These are phyloP conservation scores for Podocnemis expansa DNA, from an alignment of 2,113 vertebrate genomes.

Conservation along the genomic window DNA sequence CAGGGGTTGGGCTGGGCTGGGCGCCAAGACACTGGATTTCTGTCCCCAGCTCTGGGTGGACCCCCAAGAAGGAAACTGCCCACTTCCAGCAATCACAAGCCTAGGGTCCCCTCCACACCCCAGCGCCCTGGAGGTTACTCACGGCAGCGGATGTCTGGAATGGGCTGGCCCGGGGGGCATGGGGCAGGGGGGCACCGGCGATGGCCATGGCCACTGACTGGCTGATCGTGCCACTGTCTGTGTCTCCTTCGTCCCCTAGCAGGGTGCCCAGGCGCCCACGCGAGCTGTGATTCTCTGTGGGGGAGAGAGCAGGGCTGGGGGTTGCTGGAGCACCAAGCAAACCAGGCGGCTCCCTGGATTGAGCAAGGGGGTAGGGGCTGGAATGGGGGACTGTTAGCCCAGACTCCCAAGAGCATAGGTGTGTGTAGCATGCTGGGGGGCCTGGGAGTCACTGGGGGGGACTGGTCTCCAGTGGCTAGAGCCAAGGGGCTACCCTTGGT, in stretches of 20 bases:
- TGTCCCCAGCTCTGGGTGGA: not conserved
- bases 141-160: slow-evolving; percentile 83
- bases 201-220: slow-evolving; percentile 94
- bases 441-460: not conserved
- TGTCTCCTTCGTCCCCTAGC: slow-evolving; percentile 82
- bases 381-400: too few species aligned
- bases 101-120: not conserved
- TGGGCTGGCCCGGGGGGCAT: slow-evolving; percentile 77
- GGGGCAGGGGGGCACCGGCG: slow-evolving; percentile 88
- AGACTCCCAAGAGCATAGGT: not conserved
- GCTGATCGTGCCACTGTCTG: slow-evolving; percentile 84
- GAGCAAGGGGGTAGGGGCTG: not conserved
- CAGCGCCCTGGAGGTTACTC: slow-evolving; percentile 57
- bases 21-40: not conserved
- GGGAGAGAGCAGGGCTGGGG: too few species aligned
- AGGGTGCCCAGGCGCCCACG: slow-evolving; percentile 81
- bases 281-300: slow-evolving; percentile 81
- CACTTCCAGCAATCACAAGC: not conserved
- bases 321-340: not conserved
- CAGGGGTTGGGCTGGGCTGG: too few species aligned
- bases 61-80: not conserved
- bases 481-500: too few species aligned
- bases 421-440: not conserved
- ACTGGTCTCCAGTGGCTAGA: not conserved
- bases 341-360: too few species aligned